phyloP scores from a whole-genome alignment of 2,797 vertebrate genomes.

The Parauchenoglanis punctatus region DNA sequence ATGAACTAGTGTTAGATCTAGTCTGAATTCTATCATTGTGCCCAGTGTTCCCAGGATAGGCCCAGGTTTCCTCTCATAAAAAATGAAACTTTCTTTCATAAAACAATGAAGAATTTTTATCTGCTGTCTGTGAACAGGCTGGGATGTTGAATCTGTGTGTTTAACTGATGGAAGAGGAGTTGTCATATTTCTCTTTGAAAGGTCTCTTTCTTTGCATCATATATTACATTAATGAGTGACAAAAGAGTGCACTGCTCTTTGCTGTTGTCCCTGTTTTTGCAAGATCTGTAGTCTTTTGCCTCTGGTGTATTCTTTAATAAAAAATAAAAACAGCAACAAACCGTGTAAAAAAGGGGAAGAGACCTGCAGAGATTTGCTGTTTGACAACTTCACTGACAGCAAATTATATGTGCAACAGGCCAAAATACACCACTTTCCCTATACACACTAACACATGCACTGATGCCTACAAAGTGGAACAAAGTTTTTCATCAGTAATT shows the following conservation, averaged over 20 bases:
- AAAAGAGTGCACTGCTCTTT: constrained; percentile 30
- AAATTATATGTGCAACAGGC: constrained; percentile 30
- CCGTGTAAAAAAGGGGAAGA: constrained; percentile 19
- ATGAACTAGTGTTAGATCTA: background rate
- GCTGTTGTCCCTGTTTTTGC: constrained; percentile 34
- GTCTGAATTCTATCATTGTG: background rate
- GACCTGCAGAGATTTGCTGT: constrained; percentile 32
- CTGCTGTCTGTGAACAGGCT: constrained; percentile 1
- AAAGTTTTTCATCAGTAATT: constrained; percentile 29
- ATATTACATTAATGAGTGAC: constrained; percentile 53
- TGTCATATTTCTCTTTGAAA: constrained; percentile 51
- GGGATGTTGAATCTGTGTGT: constrained; percentile 6
- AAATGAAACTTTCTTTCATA: background rate
- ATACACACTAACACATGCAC: background rate
- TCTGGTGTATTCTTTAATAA: constrained; percentile 41
- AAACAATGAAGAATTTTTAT: too few relatives aligned
- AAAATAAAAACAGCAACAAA: constrained; percentile 40
- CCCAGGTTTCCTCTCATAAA: background rate
- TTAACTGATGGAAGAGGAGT: constrained; percentile 7
- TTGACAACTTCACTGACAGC: constrained; percentile 40
- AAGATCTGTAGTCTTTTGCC: constrained; percentile 38
- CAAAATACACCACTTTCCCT: background rate
- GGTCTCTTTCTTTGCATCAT: constrained; percentile 21
- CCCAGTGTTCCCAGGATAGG: background rate
- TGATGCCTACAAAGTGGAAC: constrained; percentile 15